Base-by-base conservation (phyloP, 2,113 vertebrate genomes). In the Thinocorus orbignyianus region DNA sequence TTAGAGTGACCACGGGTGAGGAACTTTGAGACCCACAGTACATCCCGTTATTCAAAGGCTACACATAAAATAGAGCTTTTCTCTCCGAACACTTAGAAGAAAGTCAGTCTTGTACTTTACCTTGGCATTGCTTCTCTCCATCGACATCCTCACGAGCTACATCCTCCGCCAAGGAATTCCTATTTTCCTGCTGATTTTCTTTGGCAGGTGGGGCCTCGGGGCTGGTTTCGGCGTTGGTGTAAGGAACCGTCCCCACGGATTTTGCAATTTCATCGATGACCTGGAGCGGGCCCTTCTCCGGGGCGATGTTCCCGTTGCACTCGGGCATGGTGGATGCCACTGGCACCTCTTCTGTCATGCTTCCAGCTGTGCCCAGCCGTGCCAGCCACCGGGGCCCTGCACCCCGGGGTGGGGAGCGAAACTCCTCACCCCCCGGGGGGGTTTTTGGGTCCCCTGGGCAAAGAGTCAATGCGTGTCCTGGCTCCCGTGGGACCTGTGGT, bases 341-440 rank as follows among this genome's bases (percentile, higher is more conserved):
- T 9, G 96, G 83, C 30, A 11, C 55, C 10, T 94, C 87, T 31
- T 98, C 98, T 26, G 97, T 98, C 98, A 99, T 98, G 70, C 86
- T 96, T 25, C 3, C 52, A 28, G 55, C 23, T 25, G 39, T 2
- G 54, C 89, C 31, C 72, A 12, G 79, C 55, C 24, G 6, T 14
- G 19, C 58, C 35, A 17, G 24, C 30, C 70, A 20, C 82, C 8
- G 8, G 70, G 80, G 18, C 54, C 52, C 73, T 77, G 73, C 55
- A 9, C 83, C 69, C 77, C 49, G n/a, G 74, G 49, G 79, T 55
- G 77, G 78, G 93, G 58, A 77, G 80, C 13, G 10, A 80, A 55
- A 3, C 42, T 55, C 49, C 85, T 94, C 65, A 6, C 60, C 78
- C 72, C 61, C 37, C 11, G 54, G 64, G 37, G 61, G 62, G 62